Evolutionary conservation across 1,140 invertebrate species (phyloP), one percentile per base, ranked within the genome.

Genomic region (Lasioglossum albipes): DNA sequence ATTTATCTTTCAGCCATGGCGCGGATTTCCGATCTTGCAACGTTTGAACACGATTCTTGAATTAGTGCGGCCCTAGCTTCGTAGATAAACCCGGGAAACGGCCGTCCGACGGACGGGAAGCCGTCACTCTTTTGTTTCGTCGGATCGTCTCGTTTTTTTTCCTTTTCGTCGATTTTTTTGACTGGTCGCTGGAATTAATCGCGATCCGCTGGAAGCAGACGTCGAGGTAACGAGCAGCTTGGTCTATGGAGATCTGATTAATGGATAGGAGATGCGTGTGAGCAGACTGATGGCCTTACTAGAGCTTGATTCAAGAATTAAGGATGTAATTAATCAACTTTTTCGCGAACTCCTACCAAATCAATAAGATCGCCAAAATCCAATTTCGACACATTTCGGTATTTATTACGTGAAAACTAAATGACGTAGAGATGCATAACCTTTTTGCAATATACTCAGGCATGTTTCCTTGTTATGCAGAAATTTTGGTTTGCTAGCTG

Each of bases 21-120:
- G 52, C 52, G 5, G 22, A 27, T 70, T 2, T 54, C 1, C 49
- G 6, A 54, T 54, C 18, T 54, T 16, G 10, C 9, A 6, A 16
- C n/a, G 20, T 31, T 52, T 31, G 66, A 45, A 49, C 42, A 45
- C 5, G 75, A 4, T 61, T 77, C 42, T 70, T 16, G 75, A 77
- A 62, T 67, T 71, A 77, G 20, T 22, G 13, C 22, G 13, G 41
- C 5, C 22, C 4, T 9, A 7, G 45, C 9, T 7, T 59, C 0
- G 57, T 7, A n/a, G 57, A 59, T 59, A 59, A 59, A 59, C 6
- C 57, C 57, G n/a, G 18, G 57, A 59, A 59, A 59, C 57, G 57
- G 20, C 7, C 57, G 7, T 59, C 7, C 7, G 18, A 9, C 20
- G 7, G n/a, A n/a, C 57, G 9, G 57, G 57, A 59, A 59, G 7